These are phyloP conservation scores for Abramis brama DNA, from an alignment of 2,113 vertebrate species.

Conservation along the genomic window DNA sequence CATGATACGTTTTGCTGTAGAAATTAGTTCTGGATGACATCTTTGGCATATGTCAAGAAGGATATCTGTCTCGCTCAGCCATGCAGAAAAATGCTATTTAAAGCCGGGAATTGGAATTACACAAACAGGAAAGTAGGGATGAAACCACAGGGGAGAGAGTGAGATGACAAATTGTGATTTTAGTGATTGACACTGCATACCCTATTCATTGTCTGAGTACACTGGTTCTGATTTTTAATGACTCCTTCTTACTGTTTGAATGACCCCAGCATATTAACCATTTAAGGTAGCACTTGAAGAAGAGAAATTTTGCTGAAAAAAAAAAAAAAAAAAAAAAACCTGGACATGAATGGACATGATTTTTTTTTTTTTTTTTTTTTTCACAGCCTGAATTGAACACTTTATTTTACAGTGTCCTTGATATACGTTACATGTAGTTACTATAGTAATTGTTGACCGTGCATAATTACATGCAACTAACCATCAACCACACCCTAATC, in stretches of 20 bases:
- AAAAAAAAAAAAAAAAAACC: neutral
- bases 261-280: neutral
- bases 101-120: conserved; percentile 68
- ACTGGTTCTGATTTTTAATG: neutral
- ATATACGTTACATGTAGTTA: too few species aligned
- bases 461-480: too few species aligned
- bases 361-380: too few species aligned
- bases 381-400: too few species aligned
- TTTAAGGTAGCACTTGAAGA: neutral
- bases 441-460: too few species aligned
- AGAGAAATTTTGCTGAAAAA: neutral
- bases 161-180: conserved; percentile 37
- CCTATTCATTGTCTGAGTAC: neutral
- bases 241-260: neutral
- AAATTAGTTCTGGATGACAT: conserved; percentile 76
- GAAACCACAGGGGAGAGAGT: conserved; percentile 44
- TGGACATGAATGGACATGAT: neutral
- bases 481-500: too few species aligned
- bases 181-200: neutral
- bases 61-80: conserved; percentile 70
- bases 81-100: conserved; percentile 76
- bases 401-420: too few species aligned
- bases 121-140: neutral
- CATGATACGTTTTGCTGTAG: conserved; percentile 67
- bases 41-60: conserved; percentile 71